Percentiles rank a stretch among this genome's conserved stretches.
Conservation (phyloP, 2,113 vertebrate species). For the Gobio gobio region DNA sequence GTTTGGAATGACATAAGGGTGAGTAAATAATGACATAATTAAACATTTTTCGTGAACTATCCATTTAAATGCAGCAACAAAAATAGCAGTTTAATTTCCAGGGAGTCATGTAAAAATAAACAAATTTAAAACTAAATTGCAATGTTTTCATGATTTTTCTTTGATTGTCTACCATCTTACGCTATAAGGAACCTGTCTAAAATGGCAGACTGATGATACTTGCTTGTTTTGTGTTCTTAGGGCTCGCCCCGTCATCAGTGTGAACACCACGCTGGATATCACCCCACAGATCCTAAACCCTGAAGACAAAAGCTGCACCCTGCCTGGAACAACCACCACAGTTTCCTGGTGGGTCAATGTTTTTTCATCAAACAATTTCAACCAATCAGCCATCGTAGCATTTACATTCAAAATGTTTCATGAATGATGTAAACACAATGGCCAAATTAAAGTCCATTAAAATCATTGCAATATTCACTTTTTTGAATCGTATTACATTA, state of each 20-base stretch:
- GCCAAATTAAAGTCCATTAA: not conserved
- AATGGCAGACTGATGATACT: not conserved
- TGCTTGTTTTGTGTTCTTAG: slow-evolving; percentile 55
- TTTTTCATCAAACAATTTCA: not conserved
- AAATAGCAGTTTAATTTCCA: no score
- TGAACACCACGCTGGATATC: slow-evolving; percentile 88
- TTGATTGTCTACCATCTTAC: not conserved
- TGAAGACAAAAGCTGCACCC: slow-evolving; percentile 83
- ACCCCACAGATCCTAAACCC: slow-evolving; percentile 92
- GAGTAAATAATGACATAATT: no score
- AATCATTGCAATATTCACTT: not conserved
- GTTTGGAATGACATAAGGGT: no score
- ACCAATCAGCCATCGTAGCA: not conserved
- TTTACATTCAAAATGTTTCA: not conserved
- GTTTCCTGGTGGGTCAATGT: slow-evolving; percentile 88
- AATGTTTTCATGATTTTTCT: not conserved
- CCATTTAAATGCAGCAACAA: not conserved
- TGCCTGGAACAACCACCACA: slow-evolving; percentile 67
- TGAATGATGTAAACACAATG: not conserved
- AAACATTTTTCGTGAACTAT: no score
- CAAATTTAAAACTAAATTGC: not conserved
- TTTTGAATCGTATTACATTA: not conserved
- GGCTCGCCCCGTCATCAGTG: slow-evolving; percentile 92
- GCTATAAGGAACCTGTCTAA: not conserved
- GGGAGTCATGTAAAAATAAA: no score